Base-by-base conservation (phyloP, 1,140 invertebrate species). In the Alviniconcha marisindica region DNA sequence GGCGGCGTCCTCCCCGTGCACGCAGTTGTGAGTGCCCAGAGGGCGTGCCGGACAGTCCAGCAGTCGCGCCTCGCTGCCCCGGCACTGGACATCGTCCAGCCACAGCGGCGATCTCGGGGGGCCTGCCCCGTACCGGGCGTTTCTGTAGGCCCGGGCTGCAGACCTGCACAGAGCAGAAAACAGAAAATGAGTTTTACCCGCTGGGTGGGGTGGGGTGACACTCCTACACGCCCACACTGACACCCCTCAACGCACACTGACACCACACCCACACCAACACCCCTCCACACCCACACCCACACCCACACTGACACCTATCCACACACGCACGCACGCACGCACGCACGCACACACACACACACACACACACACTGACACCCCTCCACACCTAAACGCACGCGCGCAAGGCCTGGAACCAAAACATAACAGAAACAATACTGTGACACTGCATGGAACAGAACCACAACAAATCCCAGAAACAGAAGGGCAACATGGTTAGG, bases 301-400 rank as follows among this genome's bases (percentile, higher is more conserved):
- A 63, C 60, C 4, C 60, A 63, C 60, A n/a, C 24, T n/a, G 7
- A 63, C 60, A 63, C 60, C 21, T 31, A 10, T 31, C 4, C 60
- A 63, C 60, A 63, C 60, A 63, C 60, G 5, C 60, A 63, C 24
- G 28, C 60, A 63, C 24, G 28, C 60, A 63, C 24, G 28, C 60
- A 63, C 60, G 28, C 60, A 63, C 60, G 28, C 60, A 66, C 63
- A 66, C 63, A 66, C 63, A 66, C 63, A 66, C 63, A 66, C 28
- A 66, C 63, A 66, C 63, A 66, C 21, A 66, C n/a, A 66, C 1
- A 66, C n/a, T 4, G 2, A 66, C 63, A 28, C 4, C 24, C n/a
- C 1, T 33, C 3, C 31, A 33, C n/a, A 31, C 21, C 24, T 31
- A 10, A 24, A 66, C 12, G 7, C 63, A 28, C 12, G 63, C 28